Conservation (phyloP, 2,888 invertebrate species). For the Phasia obesa region DNA sequence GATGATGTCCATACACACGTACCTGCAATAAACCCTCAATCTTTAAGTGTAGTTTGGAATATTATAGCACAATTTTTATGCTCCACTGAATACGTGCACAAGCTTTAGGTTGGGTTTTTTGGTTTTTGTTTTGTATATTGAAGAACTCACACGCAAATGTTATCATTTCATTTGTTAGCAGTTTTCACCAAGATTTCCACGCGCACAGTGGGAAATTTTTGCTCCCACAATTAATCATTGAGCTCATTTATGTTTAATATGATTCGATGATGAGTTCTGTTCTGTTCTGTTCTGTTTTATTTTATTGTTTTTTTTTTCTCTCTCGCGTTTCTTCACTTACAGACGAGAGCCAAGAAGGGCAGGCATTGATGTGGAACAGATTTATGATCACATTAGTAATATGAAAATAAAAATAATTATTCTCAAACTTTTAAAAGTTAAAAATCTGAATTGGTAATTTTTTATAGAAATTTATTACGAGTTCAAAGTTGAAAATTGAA, state of each 20-base stretch:
- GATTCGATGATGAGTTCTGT: conserved; percentile 44
- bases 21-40: too few species aligned
- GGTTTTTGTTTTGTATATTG: background rate
- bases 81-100: conserved; percentile 35
- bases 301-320: conserved; percentile 6
- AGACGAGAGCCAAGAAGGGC: background rate
- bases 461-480: conserved; percentile 31
- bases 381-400: conserved; percentile 57
- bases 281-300: background rate
- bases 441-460: conserved; percentile 2
- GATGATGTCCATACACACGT: conserved; percentile 44
- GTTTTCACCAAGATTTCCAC: conserved; percentile 69
- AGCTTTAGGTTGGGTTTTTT: conserved; percentile 51
- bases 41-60: background rate
- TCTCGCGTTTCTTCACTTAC: background rate
- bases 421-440: background rate
- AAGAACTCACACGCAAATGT: conserved; percentile 60
- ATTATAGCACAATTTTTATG: conserved; percentile 53
- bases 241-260: conserved; percentile 56
- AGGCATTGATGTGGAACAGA: conserved; percentile 65
- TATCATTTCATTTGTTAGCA: conserved; percentile 62
- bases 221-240: conserved; percentile 81
- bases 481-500: conserved; percentile 48
- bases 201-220: conserved; percentile 75
- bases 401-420: conserved; percentile 39